A percentile compares a stretch with the other conserved stretches of the same genome.
Conservation (phyloP, 2,113 vertebrate species). For the Malurus elegans region DNA sequence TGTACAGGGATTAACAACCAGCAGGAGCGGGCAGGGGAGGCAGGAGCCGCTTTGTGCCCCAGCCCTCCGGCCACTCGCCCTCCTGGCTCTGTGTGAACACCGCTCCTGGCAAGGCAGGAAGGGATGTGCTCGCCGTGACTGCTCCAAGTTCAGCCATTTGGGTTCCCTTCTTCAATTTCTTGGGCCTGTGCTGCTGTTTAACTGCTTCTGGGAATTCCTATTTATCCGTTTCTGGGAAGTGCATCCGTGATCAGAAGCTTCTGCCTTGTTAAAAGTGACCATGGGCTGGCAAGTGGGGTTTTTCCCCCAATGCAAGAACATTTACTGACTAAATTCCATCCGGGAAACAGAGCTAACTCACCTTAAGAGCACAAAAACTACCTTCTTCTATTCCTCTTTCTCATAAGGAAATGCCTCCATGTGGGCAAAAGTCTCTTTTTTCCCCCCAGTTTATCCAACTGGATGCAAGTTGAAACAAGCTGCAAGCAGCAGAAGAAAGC, state of each 20-base stretch:
- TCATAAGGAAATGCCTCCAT: not conserved
- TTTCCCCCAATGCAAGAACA: not conserved
- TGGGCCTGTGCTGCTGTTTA: not conserved
- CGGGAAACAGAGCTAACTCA: rapidly evolving
- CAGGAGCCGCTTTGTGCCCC: not conserved
- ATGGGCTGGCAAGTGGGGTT: rapidly evolving
- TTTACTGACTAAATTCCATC: not conserved
- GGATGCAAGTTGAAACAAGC: not conserved
- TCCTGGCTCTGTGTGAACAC: not conserved
- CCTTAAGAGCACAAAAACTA: not conserved
- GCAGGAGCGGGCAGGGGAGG: not conserved
- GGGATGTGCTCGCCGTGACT: not conserved
- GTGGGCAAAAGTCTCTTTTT: not conserved
- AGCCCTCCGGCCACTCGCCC: not conserved
- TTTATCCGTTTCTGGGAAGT: not conserved
- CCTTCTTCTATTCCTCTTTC: not conserved
- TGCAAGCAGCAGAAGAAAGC: not conserved
- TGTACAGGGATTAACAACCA: not conserved
- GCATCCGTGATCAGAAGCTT: not conserved
- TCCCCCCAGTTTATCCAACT: not conserved
- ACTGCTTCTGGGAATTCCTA: not conserved
- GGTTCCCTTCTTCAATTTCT: rapidly evolving
- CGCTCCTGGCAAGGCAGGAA: not conserved
- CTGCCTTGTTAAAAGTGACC: not conserved
- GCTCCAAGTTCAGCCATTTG: not conserved